Evolutionary conservation across 1,140 invertebrate species (phyloP).

Genomic region (Tetramorium alpestre): DNA sequence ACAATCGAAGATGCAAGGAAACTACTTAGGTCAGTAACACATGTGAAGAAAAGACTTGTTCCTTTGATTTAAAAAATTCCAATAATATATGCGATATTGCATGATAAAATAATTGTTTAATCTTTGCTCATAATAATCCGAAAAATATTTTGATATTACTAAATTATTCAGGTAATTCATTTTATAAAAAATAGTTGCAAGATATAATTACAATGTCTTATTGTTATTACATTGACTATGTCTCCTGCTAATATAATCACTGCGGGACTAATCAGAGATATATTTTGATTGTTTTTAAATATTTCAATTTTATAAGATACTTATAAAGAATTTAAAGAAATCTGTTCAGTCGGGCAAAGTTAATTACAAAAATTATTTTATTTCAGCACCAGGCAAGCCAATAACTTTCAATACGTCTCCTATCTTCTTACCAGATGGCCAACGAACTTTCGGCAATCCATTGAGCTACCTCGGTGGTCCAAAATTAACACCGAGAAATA

Average conservation of each 20-base stretch:
- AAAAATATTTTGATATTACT: not conserved
- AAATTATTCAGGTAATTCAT: not conserved
- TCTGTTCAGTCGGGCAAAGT: not conserved
- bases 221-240: not conserved
- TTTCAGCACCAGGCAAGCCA: conserved; percentile 74
- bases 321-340: not conserved
- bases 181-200: not conserved
- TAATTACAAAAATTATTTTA: conserved; percentile 25
- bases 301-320: too few species aligned
- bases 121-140: not conserved
- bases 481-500: conserved; percentile 85
- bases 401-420: conserved; percentile 80
- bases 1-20: conserved; percentile 46
- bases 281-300: not conserved
- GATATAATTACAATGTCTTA: not conserved
- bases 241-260: not conserved
- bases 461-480: conserved; percentile 91
- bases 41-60: not conserved
- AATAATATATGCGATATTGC: not conserved
- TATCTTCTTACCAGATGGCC: conserved; percentile 86
- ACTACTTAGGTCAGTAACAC: conserved; percentile 60
- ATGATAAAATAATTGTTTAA: conserved; percentile 2
- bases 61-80: not conserved
- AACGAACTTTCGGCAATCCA: conserved; percentile 89
- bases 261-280: not conserved